Percentiles rank a stretch among this genome's conserved stretches.
phyloP scores from a whole-genome alignment of 2,888 invertebrate species.

The Dusona sp. region DNA sequence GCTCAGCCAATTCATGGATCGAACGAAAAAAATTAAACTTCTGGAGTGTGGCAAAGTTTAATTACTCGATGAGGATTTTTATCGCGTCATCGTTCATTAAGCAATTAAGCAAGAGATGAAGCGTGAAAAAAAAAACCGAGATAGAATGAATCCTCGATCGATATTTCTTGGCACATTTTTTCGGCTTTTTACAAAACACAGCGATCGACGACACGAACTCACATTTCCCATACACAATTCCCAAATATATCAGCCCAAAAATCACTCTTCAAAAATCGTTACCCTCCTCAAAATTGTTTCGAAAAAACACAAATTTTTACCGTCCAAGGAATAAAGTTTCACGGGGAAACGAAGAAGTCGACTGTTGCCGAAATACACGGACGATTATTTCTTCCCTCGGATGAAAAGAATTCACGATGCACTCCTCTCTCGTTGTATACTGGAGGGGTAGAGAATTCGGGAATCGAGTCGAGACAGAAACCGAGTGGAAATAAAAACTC shows the following conservation, averaged over 20 bases:
- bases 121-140: not conserved
- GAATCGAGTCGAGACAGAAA: slow-evolving; percentile 56
- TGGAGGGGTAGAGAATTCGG: slow-evolving; percentile 52
- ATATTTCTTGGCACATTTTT: not conserved
- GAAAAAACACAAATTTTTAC: not conserved
- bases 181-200: not conserved
- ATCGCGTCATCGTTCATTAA: not conserved
- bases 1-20: slow-evolving; percentile 71
- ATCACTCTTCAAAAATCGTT: not conserved
- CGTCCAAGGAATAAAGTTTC: slow-evolving; percentile 7
- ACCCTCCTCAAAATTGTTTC: too few relatives aligned
- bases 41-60: not conserved
- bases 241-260: not conserved
- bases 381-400: slow-evolving; percentile 29
- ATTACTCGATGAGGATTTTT: not conserved
- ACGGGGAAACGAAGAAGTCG: slow-evolving; percentile 32
- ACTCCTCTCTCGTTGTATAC: not conserved
- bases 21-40: not conserved
- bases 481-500: slow-evolving; percentile 58
- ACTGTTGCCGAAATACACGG: slow-evolving; percentile 55
- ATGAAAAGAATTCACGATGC: slow-evolving; percentile 39
- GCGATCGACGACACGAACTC: not conserved
- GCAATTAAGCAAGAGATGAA: not conserved
- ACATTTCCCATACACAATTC: not conserved
- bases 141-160: not conserved